These are phyloP conservation scores for Hemicrepidius hirtus DNA, from an alignment of 2,888 invertebrate species.

Conservation along the genomic window DNA sequence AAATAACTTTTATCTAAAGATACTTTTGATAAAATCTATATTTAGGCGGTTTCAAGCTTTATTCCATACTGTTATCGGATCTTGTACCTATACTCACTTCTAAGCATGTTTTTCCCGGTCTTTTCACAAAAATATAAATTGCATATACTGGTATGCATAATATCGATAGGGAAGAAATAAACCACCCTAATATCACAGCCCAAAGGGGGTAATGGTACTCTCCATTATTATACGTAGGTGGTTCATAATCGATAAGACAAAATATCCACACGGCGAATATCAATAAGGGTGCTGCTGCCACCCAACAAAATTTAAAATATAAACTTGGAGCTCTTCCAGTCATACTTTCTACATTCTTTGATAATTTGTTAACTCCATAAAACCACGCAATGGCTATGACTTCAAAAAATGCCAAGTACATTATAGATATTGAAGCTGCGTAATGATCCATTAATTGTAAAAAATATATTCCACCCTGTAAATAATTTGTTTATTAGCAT, in stretches of 20 bases:
- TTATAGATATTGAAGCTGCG: constrained; percentile 93
- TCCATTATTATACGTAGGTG: constrained; percentile 89
- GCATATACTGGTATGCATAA: constrained; percentile 91
- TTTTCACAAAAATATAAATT: constrained; percentile 80
- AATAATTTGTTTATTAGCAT: constrained; percentile 40
- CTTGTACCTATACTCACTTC: constrained; percentile 76
- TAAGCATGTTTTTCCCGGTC: constrained; percentile 81
- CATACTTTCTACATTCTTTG: constrained; percentile 92
- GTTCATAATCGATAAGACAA: constrained; percentile 90
- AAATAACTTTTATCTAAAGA: too few relatives aligned
- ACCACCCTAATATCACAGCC: constrained; percentile 92
- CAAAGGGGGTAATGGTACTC: constrained; percentile 86
- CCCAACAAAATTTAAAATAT: constrained; percentile 92
- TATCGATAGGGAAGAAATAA: constrained; percentile 87
- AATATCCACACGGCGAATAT: constrained; percentile 92
- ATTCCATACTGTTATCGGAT: too few relatives aligned
- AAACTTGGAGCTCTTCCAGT: constrained; percentile 86
- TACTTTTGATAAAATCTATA: too few relatives aligned
- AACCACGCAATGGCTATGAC: constrained; percentile 94
- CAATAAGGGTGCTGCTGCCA: constrained; percentile 85
- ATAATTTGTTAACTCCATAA: constrained; percentile 88
- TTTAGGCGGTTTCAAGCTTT: too few relatives aligned
- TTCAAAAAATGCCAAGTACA: constrained; percentile 95
- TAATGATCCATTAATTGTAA: constrained; percentile 95
- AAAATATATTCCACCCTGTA: constrained; percentile 91